Percentiles rank a stretch among this genome's conserved stretches.
phyloP scores from a whole-genome alignment of 2,888 invertebrate genomes.

The Hirtodrosophila alboralis region DNA sequence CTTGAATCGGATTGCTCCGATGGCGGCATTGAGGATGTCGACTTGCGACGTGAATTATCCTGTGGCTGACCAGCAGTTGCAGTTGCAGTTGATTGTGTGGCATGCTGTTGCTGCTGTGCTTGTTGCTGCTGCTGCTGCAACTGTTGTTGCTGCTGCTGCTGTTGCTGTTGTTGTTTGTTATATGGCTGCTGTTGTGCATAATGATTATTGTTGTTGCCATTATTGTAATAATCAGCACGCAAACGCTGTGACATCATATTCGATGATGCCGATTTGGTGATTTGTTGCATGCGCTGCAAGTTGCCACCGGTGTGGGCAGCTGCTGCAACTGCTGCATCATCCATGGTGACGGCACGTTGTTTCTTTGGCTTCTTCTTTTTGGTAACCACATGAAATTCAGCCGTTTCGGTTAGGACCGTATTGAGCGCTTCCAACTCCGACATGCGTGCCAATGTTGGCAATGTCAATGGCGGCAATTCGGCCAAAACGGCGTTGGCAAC shows the following conservation, averaged over 20 bases:
- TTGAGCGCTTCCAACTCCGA: conserved; percentile 81
- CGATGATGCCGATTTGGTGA: conserved; percentile 71
- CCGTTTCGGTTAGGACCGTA: conserved; percentile 85
- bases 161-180: conserved; percentile 24
- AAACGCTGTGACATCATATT: conserved; percentile 66
- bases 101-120: conserved; percentile 14
- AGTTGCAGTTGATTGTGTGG: too few species aligned
- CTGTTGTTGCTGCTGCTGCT: conserved; percentile 13
- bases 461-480: conserved; percentile 12
- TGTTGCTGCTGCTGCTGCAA: conserved; percentile 35
- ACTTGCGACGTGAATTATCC: conserved; percentile 86
- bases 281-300: conserved; percentile 79
- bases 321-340: conserved; percentile 66
- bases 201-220: conserved; percentile 9
- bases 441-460: conserved; percentile 64
- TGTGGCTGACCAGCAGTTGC: conserved; percentile 24
- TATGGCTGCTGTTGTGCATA: conserved; percentile 32
- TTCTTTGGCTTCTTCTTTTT: conserved; percentile 92
- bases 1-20: conserved; percentile 94
- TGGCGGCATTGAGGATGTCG: conserved; percentile 91
- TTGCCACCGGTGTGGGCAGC: conserved; percentile 63
- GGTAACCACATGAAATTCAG: conserved; percentile 93
- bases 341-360: conserved; percentile 77
- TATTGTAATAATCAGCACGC: conserved; percentile 40
- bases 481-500: conserved; percentile 4